These are phyloP conservation scores for Tapirus terrestris DNA, from an alignment of 2,113 vertebrate genomes.

Conservation along the genomic window DNA sequence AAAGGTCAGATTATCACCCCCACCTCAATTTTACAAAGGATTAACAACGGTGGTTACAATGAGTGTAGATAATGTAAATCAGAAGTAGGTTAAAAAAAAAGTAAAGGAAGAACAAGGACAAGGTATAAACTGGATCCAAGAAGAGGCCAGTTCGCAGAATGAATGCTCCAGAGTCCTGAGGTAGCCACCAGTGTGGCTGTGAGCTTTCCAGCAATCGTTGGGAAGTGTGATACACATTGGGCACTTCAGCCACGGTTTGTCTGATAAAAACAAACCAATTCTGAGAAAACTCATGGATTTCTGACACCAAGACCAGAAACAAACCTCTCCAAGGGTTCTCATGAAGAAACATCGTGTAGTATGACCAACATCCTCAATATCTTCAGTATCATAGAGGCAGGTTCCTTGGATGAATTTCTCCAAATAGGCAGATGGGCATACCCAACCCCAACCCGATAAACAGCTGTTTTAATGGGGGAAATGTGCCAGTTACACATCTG, in stretches of 20 bases:
- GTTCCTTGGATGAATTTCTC: not conserved
- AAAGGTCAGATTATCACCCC: not conserved
- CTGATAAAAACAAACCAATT: not conserved
- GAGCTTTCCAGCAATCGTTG: not conserved
- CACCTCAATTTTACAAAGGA: not conserved
- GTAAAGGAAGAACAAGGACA: not conserved
- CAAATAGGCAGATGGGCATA: not conserved
- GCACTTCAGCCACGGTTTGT: not conserved
- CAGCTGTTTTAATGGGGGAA: no score
- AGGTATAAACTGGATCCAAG: not conserved
- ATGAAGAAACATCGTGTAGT: no score
- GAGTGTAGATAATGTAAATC: not conserved
- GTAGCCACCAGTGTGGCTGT: fast-evolving
- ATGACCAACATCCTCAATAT: not conserved
- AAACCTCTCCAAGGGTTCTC: not conserved
- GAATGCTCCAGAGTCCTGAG: not conserved
- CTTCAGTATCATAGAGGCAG: not conserved
- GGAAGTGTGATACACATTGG: not conserved
- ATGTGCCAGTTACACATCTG: not conserved
- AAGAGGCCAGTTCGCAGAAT: not conserved
- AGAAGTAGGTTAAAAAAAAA: not conserved
- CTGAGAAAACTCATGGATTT: not conserved
- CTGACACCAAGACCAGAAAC: not conserved
- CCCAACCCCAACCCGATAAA: not conserved
- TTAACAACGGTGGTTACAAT: not conserved